Base-by-base conservation (phyloP, 1,140 invertebrate genomes). In the Parapsyche elsis region DNA sequence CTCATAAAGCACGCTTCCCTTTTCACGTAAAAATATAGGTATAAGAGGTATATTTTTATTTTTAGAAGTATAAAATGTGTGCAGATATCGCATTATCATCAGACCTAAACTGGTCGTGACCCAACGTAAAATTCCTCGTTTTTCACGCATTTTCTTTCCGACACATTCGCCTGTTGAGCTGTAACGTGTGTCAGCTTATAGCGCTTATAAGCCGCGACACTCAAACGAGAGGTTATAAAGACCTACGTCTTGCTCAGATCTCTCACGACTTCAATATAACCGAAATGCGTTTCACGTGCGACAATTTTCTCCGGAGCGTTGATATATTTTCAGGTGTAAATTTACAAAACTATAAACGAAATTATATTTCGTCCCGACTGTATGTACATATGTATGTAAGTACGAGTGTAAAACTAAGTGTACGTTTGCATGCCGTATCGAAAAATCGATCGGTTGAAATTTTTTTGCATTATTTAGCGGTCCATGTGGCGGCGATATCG, bases 161-260 rank as follows among this genome's bases (percentile, higher is more conserved):
- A 61, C 57, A 61, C 57, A 61, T 61, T 61, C 57, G 57, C 57
- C 57, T 61, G 57, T 61, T 61, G 57, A 61, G 57, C 57, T 21
- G n/a, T 61, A 61, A 61, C 30, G 30, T 61, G 57, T 61, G 57
- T 61, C 57, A 16, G 57, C 57, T 61, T 61, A 61, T 61, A 21
- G 57, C 57, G 21, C 57, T 61, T 21, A 19, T 61, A 21, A 61
- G 16, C 57, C 2, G 30, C 1, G 30, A 38, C 30, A 38, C 30
- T 38, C 30, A 38, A 38, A 61, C 14, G 57, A 61, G 57, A 19
- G 57, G n/a, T 21, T 16, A 61, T 19, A 21, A 61, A 61, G 57
- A 61, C 57, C 57, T 61, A 19, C 57, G 30, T 38, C 30, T 38
- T 38, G 57, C 57, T 9, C 57, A 61, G 19, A 61, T 61, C 57